These are phyloP conservation scores for Pectinophora gossypiella DNA, from an alignment of 1,140 invertebrate species.

Conservation along the genomic window DNA sequence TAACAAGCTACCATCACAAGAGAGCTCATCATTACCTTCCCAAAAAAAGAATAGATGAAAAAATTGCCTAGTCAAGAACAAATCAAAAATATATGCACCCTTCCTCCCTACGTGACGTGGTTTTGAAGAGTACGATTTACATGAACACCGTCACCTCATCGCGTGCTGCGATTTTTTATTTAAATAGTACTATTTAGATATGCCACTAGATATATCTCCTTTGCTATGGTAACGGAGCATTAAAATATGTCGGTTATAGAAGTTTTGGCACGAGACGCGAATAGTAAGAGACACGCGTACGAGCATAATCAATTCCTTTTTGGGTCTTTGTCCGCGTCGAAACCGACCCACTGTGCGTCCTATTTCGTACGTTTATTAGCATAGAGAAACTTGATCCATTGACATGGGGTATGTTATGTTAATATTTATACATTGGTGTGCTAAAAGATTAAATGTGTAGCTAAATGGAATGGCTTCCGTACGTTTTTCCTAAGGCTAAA, in stretches of 20 bases:
- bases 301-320: not conserved
- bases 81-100: slow-evolving; percentile 75
- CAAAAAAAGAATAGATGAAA: slow-evolving; percentile 22
- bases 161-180: slow-evolving; percentile 69
- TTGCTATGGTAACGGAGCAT: slow-evolving; percentile 27
- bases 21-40: slow-evolving; percentile 16
- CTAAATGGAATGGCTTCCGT: too few species aligned
- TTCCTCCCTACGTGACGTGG: slow-evolving; percentile 58
- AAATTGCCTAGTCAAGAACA: slow-evolving; percentile 64
- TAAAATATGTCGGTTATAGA: slow-evolving; percentile 26
- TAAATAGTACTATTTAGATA: slow-evolving; percentile 71
- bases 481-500: too few species aligned
- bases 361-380: too few species aligned
- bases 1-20: not conserved
- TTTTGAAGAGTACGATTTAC: slow-evolving; percentile 54
- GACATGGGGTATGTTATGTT: too few species aligned
- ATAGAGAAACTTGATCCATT: too few species aligned
- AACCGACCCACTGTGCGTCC: not conserved
- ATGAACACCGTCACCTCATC: slow-evolving; percentile 50
- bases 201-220: slow-evolving; percentile 49
- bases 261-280: slow-evolving; percentile 30
- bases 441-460: too few species aligned
- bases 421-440: too few species aligned
- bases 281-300: too few species aligned
- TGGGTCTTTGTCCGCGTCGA: not conserved